phyloP scores from a whole-genome alignment of 2,797 vertebrate species.

The Halcyon chelicuti region DNA sequence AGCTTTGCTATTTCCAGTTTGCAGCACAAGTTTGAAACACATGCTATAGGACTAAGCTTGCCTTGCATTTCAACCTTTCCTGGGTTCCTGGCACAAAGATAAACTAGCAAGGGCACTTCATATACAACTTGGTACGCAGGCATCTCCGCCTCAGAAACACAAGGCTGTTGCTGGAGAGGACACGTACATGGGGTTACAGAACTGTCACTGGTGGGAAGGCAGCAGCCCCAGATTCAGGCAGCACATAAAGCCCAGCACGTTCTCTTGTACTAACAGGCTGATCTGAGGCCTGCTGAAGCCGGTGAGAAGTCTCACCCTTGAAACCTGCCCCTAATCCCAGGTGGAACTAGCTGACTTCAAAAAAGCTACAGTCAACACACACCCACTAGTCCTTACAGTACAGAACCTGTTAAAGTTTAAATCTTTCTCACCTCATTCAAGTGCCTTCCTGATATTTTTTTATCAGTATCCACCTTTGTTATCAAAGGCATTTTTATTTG shows the following conservation, averaged over 20 bases:
- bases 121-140: not conserved
- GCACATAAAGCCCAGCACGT: fast-evolving
- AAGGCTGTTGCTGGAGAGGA: not conserved
- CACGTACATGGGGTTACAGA: fast-evolving
- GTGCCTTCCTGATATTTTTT: not conserved
- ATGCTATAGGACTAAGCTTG: not conserved
- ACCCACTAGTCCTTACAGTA: not conserved
- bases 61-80: not conserved
- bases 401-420: not conserved
- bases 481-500: not conserved
- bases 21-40: not conserved
- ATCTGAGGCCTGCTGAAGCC: not conserved
- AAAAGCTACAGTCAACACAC: not conserved
- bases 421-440: not conserved
- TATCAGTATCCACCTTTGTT: not conserved
- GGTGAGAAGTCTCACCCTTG: not conserved
- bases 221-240: not conserved
- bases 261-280: not conserved
- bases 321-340: not conserved
- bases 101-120: not conserved
- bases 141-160: not conserved
- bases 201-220: not conserved
- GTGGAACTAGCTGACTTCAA: not conserved
- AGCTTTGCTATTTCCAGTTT: not conserved
- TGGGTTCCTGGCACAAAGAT: not conserved